Base-by-base conservation (phyloP, 2,888 invertebrate species). In the Criorhina ranunculi region DNA sequence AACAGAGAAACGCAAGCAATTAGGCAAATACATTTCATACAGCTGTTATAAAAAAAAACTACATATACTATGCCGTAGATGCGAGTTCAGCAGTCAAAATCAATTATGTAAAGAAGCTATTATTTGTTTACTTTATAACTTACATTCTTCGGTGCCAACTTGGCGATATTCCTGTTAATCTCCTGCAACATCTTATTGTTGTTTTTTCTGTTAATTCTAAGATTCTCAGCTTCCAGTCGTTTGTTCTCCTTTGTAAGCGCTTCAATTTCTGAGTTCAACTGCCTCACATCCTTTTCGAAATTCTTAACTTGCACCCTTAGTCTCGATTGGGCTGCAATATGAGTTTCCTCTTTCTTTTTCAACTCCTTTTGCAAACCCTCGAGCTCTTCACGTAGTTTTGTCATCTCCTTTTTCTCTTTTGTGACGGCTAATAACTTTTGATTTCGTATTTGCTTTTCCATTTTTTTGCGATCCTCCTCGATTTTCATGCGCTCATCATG, bases 101-200 rank as follows among this genome's bases (percentile, higher is more conserved):
- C n/a, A n/a, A n/a, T n/a, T n/a, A n/a, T n/a, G n/a, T n/a, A n/a
- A 24, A 24, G 24, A 24, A 24, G 24, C 4, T 3, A 24, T 4
- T 24, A 1, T 24, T 24, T 24, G 4, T 24, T 24, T 24, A 24
- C 24, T 24, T 4, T 1, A 24, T 33, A 33, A 87, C 87, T 86
- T 78, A 91, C 91, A 88, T 87, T 69, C 11, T 91, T 91, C 0
- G 91, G 90, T 5, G 90, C 90, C 46, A 94, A 87, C 86, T 93
- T 92, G 0, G 92, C 92, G 49, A 95, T 90, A 86, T 94, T 93
- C 80, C 94, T 94, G 89, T 95, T 96, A 35, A 96, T 96, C 91
- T 95, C 95, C 88, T 95, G 95, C 82, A 96, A 92, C 90, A 96
- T 94, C 92, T 95, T 95, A 35, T 95, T 94, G 86, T 95, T 96